phyloP scores from a whole-genome alignment of 2,797 vertebrate genomes.

The Tragopan temminckii region DNA sequence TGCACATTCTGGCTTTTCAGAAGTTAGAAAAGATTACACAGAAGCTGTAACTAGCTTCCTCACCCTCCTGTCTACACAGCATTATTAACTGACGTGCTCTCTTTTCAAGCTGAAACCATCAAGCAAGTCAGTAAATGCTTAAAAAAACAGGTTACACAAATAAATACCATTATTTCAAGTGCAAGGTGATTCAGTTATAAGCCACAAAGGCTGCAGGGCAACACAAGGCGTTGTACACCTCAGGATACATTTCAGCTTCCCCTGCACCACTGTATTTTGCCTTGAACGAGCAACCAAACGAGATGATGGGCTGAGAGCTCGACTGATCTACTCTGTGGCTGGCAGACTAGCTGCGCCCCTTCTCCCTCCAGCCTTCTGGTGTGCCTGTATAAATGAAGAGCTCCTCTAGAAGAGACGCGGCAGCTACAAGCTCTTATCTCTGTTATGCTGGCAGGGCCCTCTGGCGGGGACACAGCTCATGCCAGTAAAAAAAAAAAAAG shows the following conservation, averaged over 20 bases:
- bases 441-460: background rate
- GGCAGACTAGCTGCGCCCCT: background rate
- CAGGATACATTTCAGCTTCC: background rate
- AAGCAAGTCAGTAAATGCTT: background rate
- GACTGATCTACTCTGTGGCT: background rate
- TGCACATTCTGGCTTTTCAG: background rate
- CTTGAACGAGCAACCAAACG: rapidly evolving
- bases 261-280: background rate
- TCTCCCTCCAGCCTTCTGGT: background rate
- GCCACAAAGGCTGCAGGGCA: rapidly evolving
- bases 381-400: background rate
- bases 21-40: background rate
- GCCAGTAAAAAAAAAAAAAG: background rate
- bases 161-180: background rate
- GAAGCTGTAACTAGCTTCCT: background rate
- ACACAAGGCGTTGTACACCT: background rate
- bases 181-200: background rate
- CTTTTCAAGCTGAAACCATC: background rate
- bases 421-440: background rate
- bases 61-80: background rate
- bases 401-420: background rate
- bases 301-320: background rate
- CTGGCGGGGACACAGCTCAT: slow-evolving; percentile 27
- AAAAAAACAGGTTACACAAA: background rate
- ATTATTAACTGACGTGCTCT: rapidly evolving